Base-by-base conservation (phyloP, 2,888 invertebrate genomes). In the Harmothoe impar region DNA sequence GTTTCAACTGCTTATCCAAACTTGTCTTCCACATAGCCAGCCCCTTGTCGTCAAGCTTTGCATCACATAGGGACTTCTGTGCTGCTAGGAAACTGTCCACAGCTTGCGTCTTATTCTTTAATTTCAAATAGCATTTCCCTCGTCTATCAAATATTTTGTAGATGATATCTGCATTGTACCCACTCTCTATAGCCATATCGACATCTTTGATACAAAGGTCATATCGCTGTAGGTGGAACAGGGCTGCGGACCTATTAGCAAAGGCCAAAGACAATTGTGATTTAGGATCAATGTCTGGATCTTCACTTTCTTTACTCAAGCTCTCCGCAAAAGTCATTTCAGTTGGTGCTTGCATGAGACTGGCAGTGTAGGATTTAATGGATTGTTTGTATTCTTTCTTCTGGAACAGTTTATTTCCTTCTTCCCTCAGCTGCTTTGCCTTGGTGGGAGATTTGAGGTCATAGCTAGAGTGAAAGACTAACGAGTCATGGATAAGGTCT, bases 81-180 rank as follows among this genome's bases (percentile, higher is more conserved):
- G 94, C 94, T 56, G 92, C 91, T 51, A 94, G 43, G 93, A 94
- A 93, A 33, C 94, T 92, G 89, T 91, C 93, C 62, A 93, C 91
- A 0, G 97, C 97, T 25, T 95, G 94, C 0, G 95, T 94, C 54
- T 93, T 94, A 62, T 96, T 95, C 0, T 96, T 95, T 86, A 97
- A 94, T 94, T 97, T 96, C 31, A 96, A 95, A 92, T 96, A 96
- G 95, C 97, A 97, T 93, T 97, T 97, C 0, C 97, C 97, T 93
- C 97, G 96, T 52, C 98, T 96, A 29, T 97, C 95, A 90, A 97
- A 96, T 89, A 98, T 95, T 95, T 98, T 98, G 93, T 97, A 97
- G 51, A 96, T 96, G 89, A 97, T 96, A 90, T 97, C 96, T 68
- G 95, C 94, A 0, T 98, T 97, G 94, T 97, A 98, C 15, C 97